These are phyloP conservation scores for Didymodactylos carnosus DNA, from an alignment of 2,888 invertebrate genomes.

Conservation along the genomic window DNA sequence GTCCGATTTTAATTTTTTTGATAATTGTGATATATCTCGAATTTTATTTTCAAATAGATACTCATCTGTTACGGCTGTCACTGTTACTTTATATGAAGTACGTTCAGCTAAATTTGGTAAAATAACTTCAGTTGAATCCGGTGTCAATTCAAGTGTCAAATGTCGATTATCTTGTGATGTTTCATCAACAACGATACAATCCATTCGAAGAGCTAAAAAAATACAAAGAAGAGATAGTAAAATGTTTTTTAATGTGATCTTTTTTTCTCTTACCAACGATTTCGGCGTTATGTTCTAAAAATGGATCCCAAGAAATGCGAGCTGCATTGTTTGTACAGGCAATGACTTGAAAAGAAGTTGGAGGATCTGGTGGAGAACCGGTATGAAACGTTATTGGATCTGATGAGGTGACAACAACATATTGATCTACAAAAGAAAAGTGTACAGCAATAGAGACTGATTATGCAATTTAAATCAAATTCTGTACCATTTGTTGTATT, in stretches of 20 bases:
- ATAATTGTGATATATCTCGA: slow-evolving; percentile 22
- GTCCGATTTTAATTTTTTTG: slow-evolving; percentile 24
- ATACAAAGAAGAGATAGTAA: background rate
- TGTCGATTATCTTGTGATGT: too few species aligned
- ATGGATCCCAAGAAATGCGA: slow-evolving; percentile 31
- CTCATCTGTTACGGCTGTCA: slow-evolving; percentile 32
- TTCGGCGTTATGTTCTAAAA: slow-evolving; percentile 28
- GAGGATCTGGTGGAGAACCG: slow-evolving; percentile 28
- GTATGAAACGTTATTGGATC: slow-evolving; percentile 26
- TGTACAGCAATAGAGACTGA: background rate
- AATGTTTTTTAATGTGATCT: background rate
- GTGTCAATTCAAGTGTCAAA: slow-evolving; percentile 22
- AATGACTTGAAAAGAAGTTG: slow-evolving; percentile 27
- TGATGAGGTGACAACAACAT: slow-evolving; percentile 29
- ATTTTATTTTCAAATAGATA: slow-evolving; percentile 28
- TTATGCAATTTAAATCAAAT: background rate
- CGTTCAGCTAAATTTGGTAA: slow-evolving; percentile 27
- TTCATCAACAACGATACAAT: slow-evolving; percentile 26
- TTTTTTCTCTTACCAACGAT: slow-evolving; percentile 16
- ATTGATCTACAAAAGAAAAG: slow-evolving; percentile 16
- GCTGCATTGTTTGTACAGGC: slow-evolving; percentile 30
- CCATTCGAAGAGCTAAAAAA: slow-evolving; percentile 26
- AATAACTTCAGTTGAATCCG: slow-evolving; percentile 24
- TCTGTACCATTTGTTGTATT: slow-evolving; percentile 20
- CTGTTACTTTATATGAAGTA: slow-evolving; percentile 28